These are phyloP conservation scores for Brachyistius frenatus DNA, from an alignment of 2,113 vertebrate species.

Conservation along the genomic window DNA sequence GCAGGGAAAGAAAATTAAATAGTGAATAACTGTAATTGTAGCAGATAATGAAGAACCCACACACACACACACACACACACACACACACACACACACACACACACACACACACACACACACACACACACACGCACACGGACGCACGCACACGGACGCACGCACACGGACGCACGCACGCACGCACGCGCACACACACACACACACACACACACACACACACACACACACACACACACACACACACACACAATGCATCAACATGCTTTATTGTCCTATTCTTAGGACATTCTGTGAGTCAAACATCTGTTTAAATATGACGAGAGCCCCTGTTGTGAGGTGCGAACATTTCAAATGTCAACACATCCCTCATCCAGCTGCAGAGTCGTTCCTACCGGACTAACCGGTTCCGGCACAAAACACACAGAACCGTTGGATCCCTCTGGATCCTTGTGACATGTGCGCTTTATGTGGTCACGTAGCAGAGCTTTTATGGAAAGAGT, in stretches of 20 bases:
- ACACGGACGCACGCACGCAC: not conserved
- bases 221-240: too few species aligned
- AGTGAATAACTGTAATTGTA: too few species aligned
- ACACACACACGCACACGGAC: too few species aligned
- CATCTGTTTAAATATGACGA: not conserved
- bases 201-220: too few species aligned
- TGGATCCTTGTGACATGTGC: too few species aligned
- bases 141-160: not conserved
- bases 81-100: too few species aligned
- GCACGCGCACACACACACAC: too few species aligned
- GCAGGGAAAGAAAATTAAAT: not conserved
- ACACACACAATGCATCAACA: not conserved
- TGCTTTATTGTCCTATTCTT: not conserved
- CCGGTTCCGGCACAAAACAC: not conserved
- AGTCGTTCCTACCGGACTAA: slow-evolving; percentile 8
- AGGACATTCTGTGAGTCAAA: slow-evolving; percentile 10
- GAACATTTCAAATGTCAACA: slow-evolving; percentile 27
- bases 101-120: too few species aligned
- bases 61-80: too few species aligned
- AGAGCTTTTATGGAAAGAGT: too few species aligned
- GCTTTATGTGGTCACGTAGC: too few species aligned
- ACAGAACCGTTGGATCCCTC: not conserved
- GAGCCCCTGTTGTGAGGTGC: slow-evolving; percentile 24
- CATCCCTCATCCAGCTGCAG: not conserved
- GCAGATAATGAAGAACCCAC: too few species aligned